phyloP scores from a whole-genome alignment of 2,888 invertebrate genomes.

The Hyalella azteca region DNA sequence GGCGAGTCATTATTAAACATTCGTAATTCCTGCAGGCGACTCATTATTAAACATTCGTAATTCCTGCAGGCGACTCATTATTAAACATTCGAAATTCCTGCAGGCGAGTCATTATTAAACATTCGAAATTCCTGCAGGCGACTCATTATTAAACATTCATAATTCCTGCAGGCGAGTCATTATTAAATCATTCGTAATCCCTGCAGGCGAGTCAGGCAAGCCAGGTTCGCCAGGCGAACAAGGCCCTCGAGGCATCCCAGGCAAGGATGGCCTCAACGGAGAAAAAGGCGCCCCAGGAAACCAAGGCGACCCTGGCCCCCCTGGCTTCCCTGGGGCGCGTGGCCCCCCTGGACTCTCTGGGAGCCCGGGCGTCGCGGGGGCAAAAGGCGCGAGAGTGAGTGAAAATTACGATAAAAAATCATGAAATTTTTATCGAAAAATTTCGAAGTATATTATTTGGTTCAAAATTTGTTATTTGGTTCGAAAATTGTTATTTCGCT shows the following conservation, averaged over 20 bases:
- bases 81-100: no score
- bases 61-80: no score
- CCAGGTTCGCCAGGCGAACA: conserved; percentile 79
- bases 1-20: no score
- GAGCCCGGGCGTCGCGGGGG: conserved; percentile 75
- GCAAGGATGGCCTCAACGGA: conserved; percentile 79
- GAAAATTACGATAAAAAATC: not conserved
- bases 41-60: no score
- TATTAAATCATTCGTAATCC: not conserved
- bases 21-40: no score
- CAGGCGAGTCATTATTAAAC: no score
- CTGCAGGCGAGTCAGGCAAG: conserved; percentile 74
- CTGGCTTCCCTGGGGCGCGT: conserved; percentile 82
- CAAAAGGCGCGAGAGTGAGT: conserved; percentile 70
- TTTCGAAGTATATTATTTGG: no score
- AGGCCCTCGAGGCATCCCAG: conserved; percentile 76
- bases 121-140: no score
- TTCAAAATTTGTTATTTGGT: no score
- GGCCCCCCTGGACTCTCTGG: conserved; percentile 79
- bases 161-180: not conserved
- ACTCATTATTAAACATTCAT: no score
- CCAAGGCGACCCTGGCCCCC: conserved; percentile 74
- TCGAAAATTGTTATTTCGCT: no score
- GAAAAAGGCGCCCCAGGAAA: conserved; percentile 81
- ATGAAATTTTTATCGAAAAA: conserved; percentile 64